phyloP scores from a whole-genome alignment of 2,797 vertebrate genomes.

The Mus caroli region DNA sequence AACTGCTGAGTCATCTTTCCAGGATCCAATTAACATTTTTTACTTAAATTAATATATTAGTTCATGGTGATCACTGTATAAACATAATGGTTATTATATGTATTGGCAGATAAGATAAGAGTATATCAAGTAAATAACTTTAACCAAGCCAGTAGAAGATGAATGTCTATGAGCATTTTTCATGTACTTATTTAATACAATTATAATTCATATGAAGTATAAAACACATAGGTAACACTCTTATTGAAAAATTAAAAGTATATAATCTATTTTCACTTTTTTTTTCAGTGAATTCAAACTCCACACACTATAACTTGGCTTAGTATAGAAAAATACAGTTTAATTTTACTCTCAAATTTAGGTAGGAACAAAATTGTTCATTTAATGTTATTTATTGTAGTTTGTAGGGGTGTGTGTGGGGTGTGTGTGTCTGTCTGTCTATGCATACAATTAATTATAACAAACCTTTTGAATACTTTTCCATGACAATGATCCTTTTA shows the following conservation, averaged over 20 bases:
- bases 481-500: constrained; percentile 64
- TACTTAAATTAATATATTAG: constrained; percentile 55
- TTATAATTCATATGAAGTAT: constrained; percentile 61
- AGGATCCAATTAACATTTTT: background rate
- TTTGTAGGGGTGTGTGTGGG: background rate
- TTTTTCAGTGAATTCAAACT: constrained; percentile 58
- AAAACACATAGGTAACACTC: constrained; percentile 62
- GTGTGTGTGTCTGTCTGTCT: background rate
- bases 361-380: constrained; percentile 22
- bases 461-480: background rate
- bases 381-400: constrained; percentile 33
- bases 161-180: constrained; percentile 66
- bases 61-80: constrained; percentile 55
- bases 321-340: constrained; percentile 36
- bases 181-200: constrained; percentile 61
- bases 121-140: constrained; percentile 55
- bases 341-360: constrained; percentile 65
- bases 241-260: constrained; percentile 50
- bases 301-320: constrained; percentile 33
- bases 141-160: constrained; percentile 55
- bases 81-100: constrained; percentile 36
- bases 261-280: constrained; percentile 54
- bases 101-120: constrained; percentile 30
- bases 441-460: background rate
- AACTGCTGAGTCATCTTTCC: background rate